Evolutionary conservation across 92 coral and sea anemone species (phyloP), one percentile per base, ranked within the genome.

Genomic region (Phenganax subtilis): DNA sequence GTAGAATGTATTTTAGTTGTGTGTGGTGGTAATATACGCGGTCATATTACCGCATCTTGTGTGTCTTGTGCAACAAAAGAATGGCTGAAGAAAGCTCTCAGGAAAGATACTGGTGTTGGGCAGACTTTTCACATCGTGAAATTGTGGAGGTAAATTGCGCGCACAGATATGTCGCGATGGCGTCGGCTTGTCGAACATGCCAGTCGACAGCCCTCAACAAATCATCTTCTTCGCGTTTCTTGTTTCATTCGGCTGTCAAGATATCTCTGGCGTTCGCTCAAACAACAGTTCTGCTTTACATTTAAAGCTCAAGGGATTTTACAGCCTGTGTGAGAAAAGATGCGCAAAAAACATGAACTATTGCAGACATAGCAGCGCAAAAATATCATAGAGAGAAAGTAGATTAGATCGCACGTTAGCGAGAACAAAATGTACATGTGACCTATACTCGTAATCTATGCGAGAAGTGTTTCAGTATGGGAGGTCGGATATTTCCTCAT

Each of bases 51-150:
- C 83, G 74, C 82, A 44, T 63, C 72, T 63, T 64, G 52, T 44
- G 63, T 55, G 55, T 65, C 51, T 79, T 79, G 54, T 79, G 15
- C 61, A 64, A 52, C 83, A 61, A 72, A 72, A 65, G 65, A 37
- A 68, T 67, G 55, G 57, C 69, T 28, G 60, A 28, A 58, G 73
- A 68, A 68, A 30, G 53, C 29, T 62, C 83, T 10, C 54, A 65
- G 15, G 74, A 59, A 17, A 20, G 20, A 64, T 79, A 86, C 71
- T 81, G 80, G 28, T 54, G 62, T 81, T 90, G 89, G 91, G 94
- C 94, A 12, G 85, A 82, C 53, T 90, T 88, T 64, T 83, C 81
- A 16, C 88, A 88, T 56, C 89, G 87, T 74, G 91, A 90, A 75
- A 88, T 90, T 69, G 85, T 81, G 29, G 88, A 90, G 94, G 94